A percentile compares a stretch with the other conserved stretches of the same genome.
Evolutionary conservation across 2,797 vertebrate genomes (phyloP).

Genomic region (Gephyroberyx darwinii): DNA sequence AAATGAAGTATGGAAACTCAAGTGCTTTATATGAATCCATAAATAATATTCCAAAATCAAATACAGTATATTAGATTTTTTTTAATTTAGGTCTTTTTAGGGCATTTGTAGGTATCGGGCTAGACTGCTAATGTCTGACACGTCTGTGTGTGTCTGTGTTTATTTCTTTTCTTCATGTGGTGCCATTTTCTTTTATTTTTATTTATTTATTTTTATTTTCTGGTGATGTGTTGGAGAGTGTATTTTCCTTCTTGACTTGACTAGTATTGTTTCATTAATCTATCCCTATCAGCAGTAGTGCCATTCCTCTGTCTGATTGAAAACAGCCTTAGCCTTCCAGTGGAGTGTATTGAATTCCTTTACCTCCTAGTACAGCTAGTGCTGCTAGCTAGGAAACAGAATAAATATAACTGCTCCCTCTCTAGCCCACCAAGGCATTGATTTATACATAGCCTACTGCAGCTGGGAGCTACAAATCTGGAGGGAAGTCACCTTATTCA

Average conservation of each 20-base stretch:
- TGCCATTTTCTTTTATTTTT: too few relatives aligned
- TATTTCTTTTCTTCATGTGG: conserved; percentile 28
- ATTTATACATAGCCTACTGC: conserved; percentile 78
- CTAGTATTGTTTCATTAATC: conserved; percentile 72
- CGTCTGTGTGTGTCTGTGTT: background rate
- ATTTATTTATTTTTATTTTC: too few relatives aligned
- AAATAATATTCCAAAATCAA: conserved; percentile 56
- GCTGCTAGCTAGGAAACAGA: conserved; percentile 80
- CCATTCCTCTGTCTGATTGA: conserved; percentile 60
- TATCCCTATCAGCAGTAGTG: conserved; percentile 65
- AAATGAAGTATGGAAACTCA: conserved; percentile 67
- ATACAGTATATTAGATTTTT: too few relatives aligned
- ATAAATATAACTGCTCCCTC: conserved; percentile 80
- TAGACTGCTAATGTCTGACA: background rate
- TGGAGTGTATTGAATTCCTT: conserved; percentile 78
- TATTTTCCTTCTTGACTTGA: conserved; percentile 62
- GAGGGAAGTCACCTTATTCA: conserved; percentile 78
- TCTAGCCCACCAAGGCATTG: conserved; percentile 78
- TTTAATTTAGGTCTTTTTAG: conserved; percentile 14
- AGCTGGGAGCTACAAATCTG: conserved; percentile 79
- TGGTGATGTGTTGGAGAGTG: conserved; percentile 59
- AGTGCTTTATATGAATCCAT: conserved; percentile 68
- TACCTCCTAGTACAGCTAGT: conserved; percentile 72
- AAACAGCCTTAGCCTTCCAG: conserved; percentile 70
- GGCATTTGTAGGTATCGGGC: conserved; percentile 24